A percentile compares a stretch with the other conserved stretches of the same genome.
phyloP scores from a whole-genome alignment of 2,797 vertebrate species.

The Menidia menidia region DNA sequence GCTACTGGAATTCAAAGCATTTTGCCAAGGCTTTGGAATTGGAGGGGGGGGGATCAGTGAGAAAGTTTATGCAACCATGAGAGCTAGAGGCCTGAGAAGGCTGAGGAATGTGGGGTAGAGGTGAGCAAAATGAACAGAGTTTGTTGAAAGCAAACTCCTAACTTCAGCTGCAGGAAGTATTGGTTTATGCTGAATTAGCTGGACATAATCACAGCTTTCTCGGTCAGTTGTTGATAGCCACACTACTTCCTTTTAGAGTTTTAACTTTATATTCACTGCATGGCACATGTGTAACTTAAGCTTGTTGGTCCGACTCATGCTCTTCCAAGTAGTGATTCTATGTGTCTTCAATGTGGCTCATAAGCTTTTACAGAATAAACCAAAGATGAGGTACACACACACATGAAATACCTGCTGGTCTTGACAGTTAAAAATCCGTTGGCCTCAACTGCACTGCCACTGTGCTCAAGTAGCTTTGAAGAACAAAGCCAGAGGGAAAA shows the following conservation, averaged over 20 bases:
- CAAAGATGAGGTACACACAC: conserved; percentile 22
- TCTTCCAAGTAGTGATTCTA: conserved; percentile 15
- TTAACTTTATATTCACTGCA: conserved; percentile 35
- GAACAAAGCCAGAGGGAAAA: conserved; percentile 78
- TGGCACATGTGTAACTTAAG: conserved; percentile 40
- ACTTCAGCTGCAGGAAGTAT: conserved; percentile 37
- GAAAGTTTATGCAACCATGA: conserved; percentile 83
- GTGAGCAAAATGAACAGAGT: conserved; percentile 72
- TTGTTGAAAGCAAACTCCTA: conserved; percentile 77
- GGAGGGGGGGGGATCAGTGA: conserved; percentile 46
- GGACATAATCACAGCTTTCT: neutral
- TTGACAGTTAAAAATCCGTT: conserved; percentile 58
- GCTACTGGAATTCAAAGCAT: conserved; percentile 84
- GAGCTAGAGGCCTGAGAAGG: conserved; percentile 81
- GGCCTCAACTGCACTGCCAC: conserved; percentile 56
- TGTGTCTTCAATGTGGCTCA: conserved; percentile 3
- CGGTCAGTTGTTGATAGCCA: neutral
- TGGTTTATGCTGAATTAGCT: conserved; percentile 5
- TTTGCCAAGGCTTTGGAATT: conserved; percentile 72
- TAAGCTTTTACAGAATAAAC: conserved; percentile 31
- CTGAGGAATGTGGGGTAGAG: conserved; percentile 81
- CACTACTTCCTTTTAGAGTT: conserved; percentile 24
- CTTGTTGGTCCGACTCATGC: conserved; percentile 45
- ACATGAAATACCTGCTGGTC: conserved; percentile 45
- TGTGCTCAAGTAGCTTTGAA: conserved; percentile 76